Conservation (phyloP, 2,113 vertebrate species). For the Apodemus speciosus region DNA sequence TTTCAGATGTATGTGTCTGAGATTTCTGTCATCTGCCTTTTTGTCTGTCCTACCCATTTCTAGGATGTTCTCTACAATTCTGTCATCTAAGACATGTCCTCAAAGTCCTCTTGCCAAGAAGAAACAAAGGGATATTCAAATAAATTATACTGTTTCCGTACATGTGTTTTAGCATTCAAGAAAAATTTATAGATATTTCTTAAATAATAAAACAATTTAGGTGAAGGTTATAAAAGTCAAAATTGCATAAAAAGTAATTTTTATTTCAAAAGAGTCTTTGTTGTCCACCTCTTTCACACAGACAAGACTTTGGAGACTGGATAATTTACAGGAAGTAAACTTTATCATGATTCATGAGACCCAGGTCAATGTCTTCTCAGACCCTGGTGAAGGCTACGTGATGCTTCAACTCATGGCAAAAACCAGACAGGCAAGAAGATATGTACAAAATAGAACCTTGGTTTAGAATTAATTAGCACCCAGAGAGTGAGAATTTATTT, state of each 20-base stretch:
- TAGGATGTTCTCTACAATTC: neutral
- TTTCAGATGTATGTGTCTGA: neutral
- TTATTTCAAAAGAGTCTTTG: neutral
- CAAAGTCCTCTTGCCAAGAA: neutral
- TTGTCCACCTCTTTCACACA: neutral
- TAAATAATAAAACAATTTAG: slow-evolving; percentile 30
- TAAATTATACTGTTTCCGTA: neutral
- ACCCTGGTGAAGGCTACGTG: too few relatives aligned
- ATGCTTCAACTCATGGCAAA: neutral
- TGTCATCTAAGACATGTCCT: neutral
- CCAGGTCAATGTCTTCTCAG: neutral
- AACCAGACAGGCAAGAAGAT: neutral
- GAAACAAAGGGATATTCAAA: neutral
- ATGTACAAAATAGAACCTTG: too few relatives aligned
- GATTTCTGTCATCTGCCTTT: neutral
- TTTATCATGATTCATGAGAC: neutral
- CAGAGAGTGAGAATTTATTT: neutral
- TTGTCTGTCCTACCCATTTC: neutral
- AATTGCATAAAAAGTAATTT: neutral
- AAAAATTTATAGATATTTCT: neutral
- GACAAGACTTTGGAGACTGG: neutral
- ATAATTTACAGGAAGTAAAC: neutral
- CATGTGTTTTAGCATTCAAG: neutral
- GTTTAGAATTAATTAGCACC: neutral
- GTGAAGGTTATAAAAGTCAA: slow-evolving; percentile 22